Evolutionary conservation across 2,888 invertebrate species (phyloP), one percentile per base, ranked within the genome.

Genomic region (Macrophya annulata): DNA sequence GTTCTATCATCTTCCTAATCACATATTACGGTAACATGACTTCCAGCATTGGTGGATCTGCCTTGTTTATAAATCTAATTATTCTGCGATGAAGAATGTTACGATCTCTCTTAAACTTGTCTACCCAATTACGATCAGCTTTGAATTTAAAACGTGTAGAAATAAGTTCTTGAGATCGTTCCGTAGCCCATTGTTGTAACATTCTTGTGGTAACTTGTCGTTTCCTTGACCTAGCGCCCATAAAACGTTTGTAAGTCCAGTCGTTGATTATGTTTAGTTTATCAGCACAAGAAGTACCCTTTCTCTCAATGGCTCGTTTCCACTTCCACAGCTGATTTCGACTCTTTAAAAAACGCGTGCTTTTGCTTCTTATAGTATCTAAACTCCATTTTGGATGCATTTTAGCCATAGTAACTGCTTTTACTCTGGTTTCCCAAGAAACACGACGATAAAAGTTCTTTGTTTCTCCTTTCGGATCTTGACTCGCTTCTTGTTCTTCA

Each of bases 211-310:
- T 71, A 71, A 71, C 71, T 40, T 40, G 71, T n/a, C 71, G 31
- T 25, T 71, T 71, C 10, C 40, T 40, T 0, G 71, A 71, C 17
- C 71, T 0, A n/a, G 71, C 71, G 40, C 71, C 71, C 71, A 71
- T 37, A 40, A 71, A 71, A 40, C 71, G 71, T 71, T 40, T 71
- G 71, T 71, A 71, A n/a, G 71, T 71, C 71, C 71, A 71, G 8
- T 40, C 71, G 17, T 71, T n/a, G 71, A 71, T 37, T 21, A 71
- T 40, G 8, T 71, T 40, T 40, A 31, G 40, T 40, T 37, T 40
- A 40, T 71, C n/a, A 21, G 12, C 4, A 12, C 25, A 25, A 4
- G 62, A 62, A 17, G 71, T 40, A 1, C 71, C 71, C 17, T 71
- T 71, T 8, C 71, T 71, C 9, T 71, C 71, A n/a, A 71, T 40